phyloP scores from a whole-genome alignment of 2,113 vertebrate genomes.

The Symphodus melops region DNA sequence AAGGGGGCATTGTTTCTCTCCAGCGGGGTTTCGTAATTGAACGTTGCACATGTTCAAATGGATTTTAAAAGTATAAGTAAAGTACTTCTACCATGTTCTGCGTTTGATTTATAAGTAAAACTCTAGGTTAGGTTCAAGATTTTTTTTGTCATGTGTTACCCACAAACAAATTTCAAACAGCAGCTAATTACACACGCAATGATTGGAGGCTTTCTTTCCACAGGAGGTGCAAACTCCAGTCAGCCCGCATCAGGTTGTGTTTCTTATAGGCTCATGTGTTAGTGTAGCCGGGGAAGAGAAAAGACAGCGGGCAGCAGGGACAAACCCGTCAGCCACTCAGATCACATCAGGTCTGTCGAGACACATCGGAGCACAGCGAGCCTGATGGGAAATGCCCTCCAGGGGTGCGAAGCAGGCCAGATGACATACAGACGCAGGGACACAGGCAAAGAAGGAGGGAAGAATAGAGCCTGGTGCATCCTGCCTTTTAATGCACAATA shows the following conservation, averaged over 20 bases:
- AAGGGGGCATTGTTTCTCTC: constrained; percentile 83
- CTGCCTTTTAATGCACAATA: constrained; percentile 69
- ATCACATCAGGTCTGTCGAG: constrained; percentile 86
- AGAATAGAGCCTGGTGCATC: constrained; percentile 68
- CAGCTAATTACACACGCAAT: constrained; percentile 22
- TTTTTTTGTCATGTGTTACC: background rate
- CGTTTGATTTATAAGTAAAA: constrained; percentile 31
- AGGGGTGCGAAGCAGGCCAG: constrained; percentile 80
- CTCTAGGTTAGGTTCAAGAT: constrained; percentile 43
- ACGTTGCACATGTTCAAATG: constrained; percentile 67
- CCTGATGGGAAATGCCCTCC: constrained; percentile 82
- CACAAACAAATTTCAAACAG: constrained; percentile 13
- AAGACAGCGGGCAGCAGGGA: constrained; percentile 83
- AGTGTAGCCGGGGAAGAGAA: constrained; percentile 67
- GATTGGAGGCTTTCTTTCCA: constrained; percentile 44
- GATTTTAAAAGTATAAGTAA: constrained; percentile 61
- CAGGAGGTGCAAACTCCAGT: constrained; percentile 62
- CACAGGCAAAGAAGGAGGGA: constrained; percentile 62
- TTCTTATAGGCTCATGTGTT: constrained; percentile 59
- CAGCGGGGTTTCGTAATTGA: constrained; percentile 76
- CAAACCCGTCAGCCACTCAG: constrained; percentile 84
- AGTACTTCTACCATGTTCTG: constrained; percentile 30
- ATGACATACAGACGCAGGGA: constrained; percentile 77
- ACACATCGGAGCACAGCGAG: constrained; percentile 82
- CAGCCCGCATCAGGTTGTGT: constrained; percentile 70